Percentiles rank a stretch among this genome's conserved stretches.
phyloP scores from a whole-genome alignment of 92 coral and sea anemone species.

The Heliopora coerulea region DNA sequence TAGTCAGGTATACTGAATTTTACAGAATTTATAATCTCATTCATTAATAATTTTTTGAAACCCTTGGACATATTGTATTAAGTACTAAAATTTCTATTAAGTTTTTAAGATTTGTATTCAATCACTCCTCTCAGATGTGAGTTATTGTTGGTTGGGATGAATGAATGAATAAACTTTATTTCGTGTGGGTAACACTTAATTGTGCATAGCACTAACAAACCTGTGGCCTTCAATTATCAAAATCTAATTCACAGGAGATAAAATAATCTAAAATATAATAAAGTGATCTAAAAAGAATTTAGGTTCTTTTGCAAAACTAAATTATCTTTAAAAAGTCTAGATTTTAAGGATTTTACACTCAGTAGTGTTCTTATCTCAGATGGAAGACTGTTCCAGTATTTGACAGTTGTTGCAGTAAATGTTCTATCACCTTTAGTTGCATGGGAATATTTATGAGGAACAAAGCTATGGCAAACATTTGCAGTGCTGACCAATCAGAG shows the following conservation, averaged over 20 bases:
- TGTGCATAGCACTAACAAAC: constrained; percentile 2
- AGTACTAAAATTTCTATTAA: too few relatives aligned
- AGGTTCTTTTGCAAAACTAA: background rate
- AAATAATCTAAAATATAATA: background rate
- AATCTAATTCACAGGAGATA: background rate
- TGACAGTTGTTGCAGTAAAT: background rate
- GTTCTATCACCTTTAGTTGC: constrained; percentile 2
- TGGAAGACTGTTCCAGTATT: constrained; percentile 4
- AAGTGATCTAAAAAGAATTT: too few relatives aligned
- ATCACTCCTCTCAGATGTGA: too few relatives aligned
- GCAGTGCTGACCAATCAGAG: too few relatives aligned
- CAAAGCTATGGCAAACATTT: background rate
- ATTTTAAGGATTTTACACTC: background rate
- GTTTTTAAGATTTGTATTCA: too few relatives aligned
- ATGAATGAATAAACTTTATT: too few relatives aligned
- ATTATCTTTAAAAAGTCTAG: background rate
- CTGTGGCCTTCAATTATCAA: background rate
- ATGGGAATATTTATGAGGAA: background rate
- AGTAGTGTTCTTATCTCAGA: background rate
- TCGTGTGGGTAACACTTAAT: too few relatives aligned
- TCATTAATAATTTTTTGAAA: too few relatives aligned
- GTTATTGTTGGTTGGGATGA: too few relatives aligned
- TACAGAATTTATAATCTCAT: too few relatives aligned
- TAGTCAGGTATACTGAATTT: constrained; percentile 83
- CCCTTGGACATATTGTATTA: too few relatives aligned